Conservation (phyloP, 2,113 vertebrate species). For the Tenrec ecaudatus region DNA sequence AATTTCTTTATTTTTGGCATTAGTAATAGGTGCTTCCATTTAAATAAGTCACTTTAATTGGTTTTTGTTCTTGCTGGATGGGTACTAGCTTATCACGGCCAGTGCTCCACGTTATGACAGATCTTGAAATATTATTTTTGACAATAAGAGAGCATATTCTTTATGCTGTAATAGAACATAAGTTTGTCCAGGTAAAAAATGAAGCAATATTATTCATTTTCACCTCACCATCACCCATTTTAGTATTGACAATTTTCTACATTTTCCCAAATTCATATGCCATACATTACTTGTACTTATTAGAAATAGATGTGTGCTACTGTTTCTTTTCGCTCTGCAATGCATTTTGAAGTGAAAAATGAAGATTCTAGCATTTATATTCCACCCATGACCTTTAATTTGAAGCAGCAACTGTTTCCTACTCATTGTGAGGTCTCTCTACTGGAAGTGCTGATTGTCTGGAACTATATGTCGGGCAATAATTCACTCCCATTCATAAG, state of each 20-base stretch:
- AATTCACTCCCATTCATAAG: neutral
- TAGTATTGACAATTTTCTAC: neutral
- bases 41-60: neutral
- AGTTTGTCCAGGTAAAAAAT: no score
- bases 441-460: neutral
- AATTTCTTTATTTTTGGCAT: neutral
- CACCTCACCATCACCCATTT: neutral
- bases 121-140: no score
- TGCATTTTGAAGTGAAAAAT: neutral
- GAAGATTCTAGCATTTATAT: neutral
- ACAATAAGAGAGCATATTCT: no score
- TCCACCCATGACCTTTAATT: neutral
- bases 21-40: neutral
- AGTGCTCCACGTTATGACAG: neutral
- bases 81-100: neutral
- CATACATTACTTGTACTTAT: neutral
- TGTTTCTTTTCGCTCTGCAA: neutral
- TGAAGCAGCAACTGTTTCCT: neutral
- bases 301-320: neutral
- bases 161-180: no score
- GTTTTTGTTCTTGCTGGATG: neutral
- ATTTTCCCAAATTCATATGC: neutral
- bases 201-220: neutral
- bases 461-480: no score
- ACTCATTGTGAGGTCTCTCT: neutral